Percentiles rank a stretch among this genome's conserved stretches.
These are phyloP conservation scores for Callimorpha dominula DNA, from an alignment of 2,888 invertebrate species.

Conservation along the genomic window DNA sequence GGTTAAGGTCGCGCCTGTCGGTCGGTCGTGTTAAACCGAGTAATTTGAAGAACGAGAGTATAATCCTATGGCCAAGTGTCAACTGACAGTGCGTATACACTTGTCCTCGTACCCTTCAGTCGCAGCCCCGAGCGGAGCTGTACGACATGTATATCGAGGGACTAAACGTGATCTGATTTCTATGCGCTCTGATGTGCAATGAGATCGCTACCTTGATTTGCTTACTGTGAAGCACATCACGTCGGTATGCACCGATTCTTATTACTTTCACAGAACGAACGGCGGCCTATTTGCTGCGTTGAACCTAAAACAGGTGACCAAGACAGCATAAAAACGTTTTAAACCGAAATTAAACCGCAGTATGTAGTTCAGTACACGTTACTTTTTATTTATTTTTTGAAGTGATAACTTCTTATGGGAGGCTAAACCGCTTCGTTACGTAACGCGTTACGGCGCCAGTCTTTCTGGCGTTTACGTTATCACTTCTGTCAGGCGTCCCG, in stretches of 20 bases:
- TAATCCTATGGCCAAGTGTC: not conserved
- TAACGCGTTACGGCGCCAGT: no score
- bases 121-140: conserved; percentile 2
- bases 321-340: no score
- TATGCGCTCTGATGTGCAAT: conserved; percentile 20
- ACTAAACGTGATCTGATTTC: conserved; percentile 7
- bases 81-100: not conserved
- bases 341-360: no score
- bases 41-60: not conserved
- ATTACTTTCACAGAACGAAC: conserved; percentile 44
- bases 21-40: not conserved
- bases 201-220: not conserved
- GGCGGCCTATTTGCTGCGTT: not conserved
- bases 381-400: no score
- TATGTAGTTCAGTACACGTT: no score
- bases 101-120: not conserved
- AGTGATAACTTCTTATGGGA: no score
- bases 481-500: no score
- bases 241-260: conserved; percentile 22
- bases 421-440: no score
- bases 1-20: conserved; percentile 11
- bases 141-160: conserved; percentile 15
- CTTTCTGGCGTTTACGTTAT: no score
- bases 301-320: not conserved
- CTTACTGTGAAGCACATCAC: conserved; percentile 27